Evolutionary conservation across 2,797 vertebrate genomes (phyloP), one percentile per base, ranked within the genome.

Genomic region (Bradypus variegatus): DNA sequence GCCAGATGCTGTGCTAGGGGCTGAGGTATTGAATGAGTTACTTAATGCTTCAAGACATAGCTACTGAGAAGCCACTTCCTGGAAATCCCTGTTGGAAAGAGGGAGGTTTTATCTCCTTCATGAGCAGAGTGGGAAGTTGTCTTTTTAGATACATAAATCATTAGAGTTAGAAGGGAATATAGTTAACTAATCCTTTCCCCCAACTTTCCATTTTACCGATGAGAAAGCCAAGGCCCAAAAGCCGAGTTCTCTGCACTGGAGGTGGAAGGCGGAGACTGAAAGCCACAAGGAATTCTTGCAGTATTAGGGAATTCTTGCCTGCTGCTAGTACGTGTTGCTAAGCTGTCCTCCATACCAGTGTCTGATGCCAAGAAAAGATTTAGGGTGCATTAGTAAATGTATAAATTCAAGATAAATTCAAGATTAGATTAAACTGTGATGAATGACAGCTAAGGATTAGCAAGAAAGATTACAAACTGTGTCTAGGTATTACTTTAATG

Each of bases 391-490:
- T 93, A 89, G 64, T 55, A 33, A 85, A 81, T 72, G 29, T 38
- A 45, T 67, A 38, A 53, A 89, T 48, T 80, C 83, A 53, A 80
- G 82, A 58, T 72, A 90, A 64, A 58, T 64, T 73, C 41, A 86
- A 89, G 89, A 90, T 86, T 91, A 76, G 65, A 45, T 78, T 91
- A 77, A 91, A 13, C 58, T 64, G 14, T 75, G 86, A 70, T 55
- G 72, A 27, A 31, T 88, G 80, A 64, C 3, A n/a, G 45, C 48
- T 70, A 86, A 91, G 83, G 83, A 86, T 70, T 78, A 67, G 53
- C 45, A 62, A 88, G 84, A 81, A 84, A 75, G 55, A 48, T 55
- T 50, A 58, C 41, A 53, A 14, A 75, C 36, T 70, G 45, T 65
- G 86, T 86, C 60, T 64, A 83, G 65, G 82, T 83, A 77, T 81